These are phyloP conservation scores for Agrotis ipsilon DNA, from an alignment of 2,888 invertebrate genomes.

Conservation along the genomic window DNA sequence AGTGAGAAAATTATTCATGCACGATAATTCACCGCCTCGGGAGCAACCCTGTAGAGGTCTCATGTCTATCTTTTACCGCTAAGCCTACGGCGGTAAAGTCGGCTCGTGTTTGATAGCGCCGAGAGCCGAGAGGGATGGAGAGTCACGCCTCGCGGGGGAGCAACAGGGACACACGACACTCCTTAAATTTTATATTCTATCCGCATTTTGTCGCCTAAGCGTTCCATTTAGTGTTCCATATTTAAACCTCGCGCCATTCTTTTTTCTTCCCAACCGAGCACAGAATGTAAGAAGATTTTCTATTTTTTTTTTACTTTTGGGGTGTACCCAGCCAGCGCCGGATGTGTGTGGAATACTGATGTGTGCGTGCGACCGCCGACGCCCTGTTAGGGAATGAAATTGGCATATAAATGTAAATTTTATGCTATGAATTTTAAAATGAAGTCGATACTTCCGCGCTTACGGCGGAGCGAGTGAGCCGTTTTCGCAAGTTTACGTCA, in stretches of 20 bases:
- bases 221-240: constrained; percentile 91
- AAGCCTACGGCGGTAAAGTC: constrained; percentile 89
- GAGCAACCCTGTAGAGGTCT: constrained; percentile 83
- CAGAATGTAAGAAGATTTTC: constrained; percentile 86
- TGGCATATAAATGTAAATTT: constrained; percentile 92
- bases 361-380: constrained; percentile 88
- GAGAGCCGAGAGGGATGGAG: constrained; percentile 77
- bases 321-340: constrained; percentile 78
- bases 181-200: constrained; percentile 91
- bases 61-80: constrained; percentile 90
- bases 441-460: constrained; percentile 90
- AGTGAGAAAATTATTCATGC: constrained; percentile 80
- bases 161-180: constrained; percentile 80
- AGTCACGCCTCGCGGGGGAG: constrained; percentile 67
- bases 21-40: constrained; percentile 77
- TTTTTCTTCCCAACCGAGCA: constrained; percentile 85
- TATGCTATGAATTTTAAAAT: constrained; percentile 91
- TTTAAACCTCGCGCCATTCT: constrained; percentile 89
- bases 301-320: constrained; percentile 81
- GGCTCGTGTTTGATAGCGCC: constrained; percentile 85
- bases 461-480: constrained; percentile 79
- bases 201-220: constrained; percentile 91
- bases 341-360: constrained; percentile 89
- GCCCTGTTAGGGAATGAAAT: constrained; percentile 90
- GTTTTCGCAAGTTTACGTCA: constrained; percentile 83